Evolutionary conservation across 1,140 invertebrate species (phyloP).

Genomic region (Leptinotarsa lineolata): DNA sequence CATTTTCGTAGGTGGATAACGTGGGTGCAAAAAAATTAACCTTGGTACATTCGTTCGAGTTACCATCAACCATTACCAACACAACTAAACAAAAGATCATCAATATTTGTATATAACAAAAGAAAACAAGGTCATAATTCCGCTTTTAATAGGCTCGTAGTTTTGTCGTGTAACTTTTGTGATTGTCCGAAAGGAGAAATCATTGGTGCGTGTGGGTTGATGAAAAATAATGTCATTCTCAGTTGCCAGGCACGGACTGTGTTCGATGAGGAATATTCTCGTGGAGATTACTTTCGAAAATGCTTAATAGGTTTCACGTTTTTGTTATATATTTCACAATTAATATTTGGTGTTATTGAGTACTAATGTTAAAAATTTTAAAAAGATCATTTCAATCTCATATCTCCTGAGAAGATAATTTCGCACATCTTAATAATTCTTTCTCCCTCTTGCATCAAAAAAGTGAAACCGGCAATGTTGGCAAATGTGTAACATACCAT

Average conservation of each 20-base stretch:
- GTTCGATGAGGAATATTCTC: background rate
- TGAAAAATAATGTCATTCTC: background rate
- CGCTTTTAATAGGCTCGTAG: background rate
- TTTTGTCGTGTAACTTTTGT: constrained; percentile 1
- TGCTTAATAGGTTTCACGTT: no score
- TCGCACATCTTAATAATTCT: no score
- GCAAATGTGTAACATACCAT: no score
- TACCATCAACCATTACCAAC: constrained; percentile 5
- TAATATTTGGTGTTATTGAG: no score
- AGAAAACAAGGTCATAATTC: constrained; percentile 4
- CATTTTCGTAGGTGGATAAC: background rate
- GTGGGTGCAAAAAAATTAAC: constrained; percentile 6
- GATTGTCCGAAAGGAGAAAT: constrained; percentile 5
- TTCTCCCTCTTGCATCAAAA: no score
- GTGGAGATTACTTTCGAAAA: no score
- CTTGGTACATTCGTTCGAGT: background rate
- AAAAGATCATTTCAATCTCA: no score
- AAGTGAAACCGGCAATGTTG: no score
- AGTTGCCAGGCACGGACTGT: background rate
- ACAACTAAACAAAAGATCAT: constrained; percentile 6
- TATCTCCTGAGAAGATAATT: no score
- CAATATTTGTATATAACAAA: constrained; percentile 1
- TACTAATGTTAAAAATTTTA: no score
- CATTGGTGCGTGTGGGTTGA: background rate
- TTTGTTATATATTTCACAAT: no score